These are phyloP conservation scores for Poecilia picta DNA, from an alignment of 2,797 vertebrate genomes.

Conservation along the genomic window DNA sequence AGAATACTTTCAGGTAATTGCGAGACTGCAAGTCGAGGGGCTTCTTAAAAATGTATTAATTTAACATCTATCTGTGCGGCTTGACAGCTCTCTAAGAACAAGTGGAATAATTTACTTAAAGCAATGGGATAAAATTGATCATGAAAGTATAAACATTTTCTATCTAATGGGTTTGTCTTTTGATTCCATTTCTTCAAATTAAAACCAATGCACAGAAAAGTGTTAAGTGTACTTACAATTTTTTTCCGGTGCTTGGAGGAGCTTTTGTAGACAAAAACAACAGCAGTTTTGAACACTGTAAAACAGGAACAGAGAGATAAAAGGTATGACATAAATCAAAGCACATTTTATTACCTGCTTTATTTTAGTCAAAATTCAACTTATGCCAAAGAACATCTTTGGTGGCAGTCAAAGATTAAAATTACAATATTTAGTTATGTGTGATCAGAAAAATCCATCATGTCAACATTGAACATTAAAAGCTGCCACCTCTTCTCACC, in stretches of 20 bases:
- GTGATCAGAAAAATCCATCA: conserved; percentile 9
- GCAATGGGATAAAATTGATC: neutral
- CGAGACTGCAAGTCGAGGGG: too few species aligned
- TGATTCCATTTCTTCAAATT: neutral
- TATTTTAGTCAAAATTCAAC: conserved; percentile 5
- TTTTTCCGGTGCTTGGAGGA: conserved; percentile 96
- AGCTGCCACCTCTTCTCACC: conserved; percentile 23
- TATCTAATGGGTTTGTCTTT: neutral
- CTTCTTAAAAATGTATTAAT: neutral
- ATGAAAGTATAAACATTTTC: neutral
- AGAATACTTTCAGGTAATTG: neutral
- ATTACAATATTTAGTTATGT: neutral
- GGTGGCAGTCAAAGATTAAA: conserved; percentile 3
- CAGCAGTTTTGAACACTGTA: conserved; percentile 95
- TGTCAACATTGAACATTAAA: conserved; percentile 10
- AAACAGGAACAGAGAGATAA: conserved; percentile 9
- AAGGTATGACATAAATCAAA: conserved; percentile 9
- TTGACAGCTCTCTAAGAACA: neutral
- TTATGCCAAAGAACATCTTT: conserved; percentile 13
- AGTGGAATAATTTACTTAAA: neutral
- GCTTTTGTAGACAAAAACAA: conserved; percentile 96
- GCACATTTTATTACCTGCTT: conserved; percentile 8
- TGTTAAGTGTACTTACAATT: conserved; percentile 83
- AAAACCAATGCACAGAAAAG: conserved; percentile 3
- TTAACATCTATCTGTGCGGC: neutral